Percentiles rank a stretch among this genome's conserved stretches.
Evolutionary conservation across 2,797 vertebrate genomes (phyloP).

Genomic region (Holocentrus rufus): DNA sequence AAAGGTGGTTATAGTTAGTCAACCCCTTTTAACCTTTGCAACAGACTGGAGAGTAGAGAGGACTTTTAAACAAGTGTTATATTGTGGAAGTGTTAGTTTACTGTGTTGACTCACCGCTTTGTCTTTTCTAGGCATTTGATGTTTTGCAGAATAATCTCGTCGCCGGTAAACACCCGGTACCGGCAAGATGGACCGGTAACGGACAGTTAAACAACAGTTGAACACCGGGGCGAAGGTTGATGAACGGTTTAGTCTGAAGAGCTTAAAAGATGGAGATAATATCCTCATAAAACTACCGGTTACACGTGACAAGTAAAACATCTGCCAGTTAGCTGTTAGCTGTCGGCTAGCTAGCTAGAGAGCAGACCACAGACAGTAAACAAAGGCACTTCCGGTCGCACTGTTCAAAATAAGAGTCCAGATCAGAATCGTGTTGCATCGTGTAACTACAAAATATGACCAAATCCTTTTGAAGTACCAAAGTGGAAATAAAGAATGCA

Average conservation of each 20-base stretch:
- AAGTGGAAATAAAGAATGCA: too few species aligned
- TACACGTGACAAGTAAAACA: conserved; percentile 12
- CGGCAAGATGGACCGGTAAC: not conserved
- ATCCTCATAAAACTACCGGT: accelerated
- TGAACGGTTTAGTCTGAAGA: not conserved
- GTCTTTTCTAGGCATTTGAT: conserved; percentile 61
- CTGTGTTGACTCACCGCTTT: conserved; percentile 40
- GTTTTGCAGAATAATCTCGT: not conserved
- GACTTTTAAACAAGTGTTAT: too few species aligned
- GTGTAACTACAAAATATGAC: too few species aligned
- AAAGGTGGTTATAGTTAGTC: too few species aligned
- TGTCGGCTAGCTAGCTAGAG: accelerated
- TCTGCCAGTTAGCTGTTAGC: conserved; percentile 21
- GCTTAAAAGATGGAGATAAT: not conserved
- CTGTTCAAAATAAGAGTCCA: conserved; percentile 14
- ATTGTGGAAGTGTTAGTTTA: too few species aligned
- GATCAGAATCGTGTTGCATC: too few species aligned
- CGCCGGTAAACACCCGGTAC: not conserved
- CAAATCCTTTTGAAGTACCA: too few species aligned
- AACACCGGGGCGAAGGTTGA: not conserved
- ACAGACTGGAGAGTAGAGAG: too few species aligned
- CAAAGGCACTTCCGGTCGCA: not conserved
- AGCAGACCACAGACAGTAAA: conserved; percentile 26
- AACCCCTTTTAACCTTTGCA: too few species aligned
- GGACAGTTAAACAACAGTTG: not conserved